Conservation (phyloP, 2,888 invertebrate species). For the Drosophila sordidula region DNA sequence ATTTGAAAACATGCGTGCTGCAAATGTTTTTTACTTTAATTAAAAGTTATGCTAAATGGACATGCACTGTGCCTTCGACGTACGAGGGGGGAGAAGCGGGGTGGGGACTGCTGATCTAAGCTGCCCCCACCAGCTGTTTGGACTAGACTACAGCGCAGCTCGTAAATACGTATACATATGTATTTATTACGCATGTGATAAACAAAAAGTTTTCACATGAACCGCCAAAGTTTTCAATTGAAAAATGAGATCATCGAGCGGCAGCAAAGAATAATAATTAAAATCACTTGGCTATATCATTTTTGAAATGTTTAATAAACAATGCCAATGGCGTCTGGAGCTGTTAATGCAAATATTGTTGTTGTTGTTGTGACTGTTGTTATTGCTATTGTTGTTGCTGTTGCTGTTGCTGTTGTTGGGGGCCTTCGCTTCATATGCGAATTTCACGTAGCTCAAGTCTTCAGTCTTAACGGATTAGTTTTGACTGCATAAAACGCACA, state of each 20-base stretch:
- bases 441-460: conserved; percentile 31
- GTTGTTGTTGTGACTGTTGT: neutral
- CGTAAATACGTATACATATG: conserved; percentile 29
- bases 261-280: conserved; percentile 71
- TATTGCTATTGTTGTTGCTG: too few species aligned
- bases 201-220: conserved; percentile 65
- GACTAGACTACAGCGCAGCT: conserved; percentile 45
- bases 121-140: conserved; percentile 7
- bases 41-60: conserved; percentile 74
- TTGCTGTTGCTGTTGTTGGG: too few species aligned
- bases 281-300: conserved; percentile 70
- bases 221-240: conserved; percentile 66
- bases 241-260: conserved; percentile 73
- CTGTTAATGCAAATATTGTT: conserved; percentile 11
- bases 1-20: conserved; percentile 66
- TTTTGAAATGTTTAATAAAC: conserved; percentile 69
- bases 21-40: conserved; percentile 62
- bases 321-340: conserved; percentile 46
- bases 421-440: too few species aligned
- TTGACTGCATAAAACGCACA: conserved; percentile 34
- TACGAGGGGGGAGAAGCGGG: neutral
- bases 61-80: conserved; percentile 48
- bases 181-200: conserved; percentile 72
- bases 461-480: conserved; percentile 62
- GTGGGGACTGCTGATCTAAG: conserved; percentile 38